These are phyloP conservation scores for Peromyscus leucopus DNA, from an alignment of 2,113 vertebrate genomes.

Conservation along the genomic window DNA sequence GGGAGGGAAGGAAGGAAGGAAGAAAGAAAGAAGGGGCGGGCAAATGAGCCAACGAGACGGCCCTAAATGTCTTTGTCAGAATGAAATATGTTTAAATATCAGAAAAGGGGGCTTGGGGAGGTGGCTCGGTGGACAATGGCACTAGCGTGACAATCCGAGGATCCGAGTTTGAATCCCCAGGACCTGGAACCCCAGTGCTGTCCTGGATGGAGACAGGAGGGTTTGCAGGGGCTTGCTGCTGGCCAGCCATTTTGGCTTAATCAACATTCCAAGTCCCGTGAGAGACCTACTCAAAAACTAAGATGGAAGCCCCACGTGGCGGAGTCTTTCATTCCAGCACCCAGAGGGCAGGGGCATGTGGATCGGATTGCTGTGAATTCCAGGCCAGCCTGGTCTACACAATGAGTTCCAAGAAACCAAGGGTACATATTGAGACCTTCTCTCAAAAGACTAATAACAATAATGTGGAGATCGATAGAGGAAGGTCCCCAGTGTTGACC, in stretches of 20 bases:
- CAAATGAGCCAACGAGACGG: slow-evolving; percentile 17
- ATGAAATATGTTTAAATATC: slow-evolving; percentile 67
- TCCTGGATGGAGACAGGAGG: neutral
- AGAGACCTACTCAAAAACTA: neutral
- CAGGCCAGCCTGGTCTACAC: neutral
- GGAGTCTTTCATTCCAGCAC: neutral
- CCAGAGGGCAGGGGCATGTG: neutral
- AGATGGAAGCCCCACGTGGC: neutral
- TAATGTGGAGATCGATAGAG: neutral
- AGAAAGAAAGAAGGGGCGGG: neutral
- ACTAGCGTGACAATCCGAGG: neutral
- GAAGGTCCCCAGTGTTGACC: neutral
- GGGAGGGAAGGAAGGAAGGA: neutral
- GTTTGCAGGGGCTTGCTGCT: too few relatives aligned
- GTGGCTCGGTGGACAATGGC: neutral
- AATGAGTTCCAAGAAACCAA: neutral
- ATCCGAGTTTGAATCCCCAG: neutral
- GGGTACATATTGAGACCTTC: neutral
- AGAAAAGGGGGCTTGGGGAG: neutral
- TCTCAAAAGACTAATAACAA: neutral
- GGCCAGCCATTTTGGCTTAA: neutral
- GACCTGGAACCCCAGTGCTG: neutral
- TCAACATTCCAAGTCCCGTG: neutral
- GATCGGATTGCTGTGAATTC: neutral
- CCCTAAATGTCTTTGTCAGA: slow-evolving; percentile 27